Evolutionary conservation across 1,140 invertebrate species (phyloP).

Genomic region (Megalopta genalis): DNA sequence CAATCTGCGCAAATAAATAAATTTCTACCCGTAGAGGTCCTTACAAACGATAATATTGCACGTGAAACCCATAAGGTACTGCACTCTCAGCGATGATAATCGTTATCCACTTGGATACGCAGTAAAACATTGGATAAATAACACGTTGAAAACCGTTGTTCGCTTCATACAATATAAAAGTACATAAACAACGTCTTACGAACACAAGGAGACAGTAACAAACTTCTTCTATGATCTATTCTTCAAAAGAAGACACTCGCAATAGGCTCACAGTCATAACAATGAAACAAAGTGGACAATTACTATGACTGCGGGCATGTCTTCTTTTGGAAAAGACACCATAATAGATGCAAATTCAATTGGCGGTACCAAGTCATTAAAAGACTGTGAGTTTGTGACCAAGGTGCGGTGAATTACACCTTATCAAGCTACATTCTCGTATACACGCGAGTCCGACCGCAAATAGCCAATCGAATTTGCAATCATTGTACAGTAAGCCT

Average conservation of each 20-base stretch:
- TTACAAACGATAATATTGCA: conserved; percentile 66
- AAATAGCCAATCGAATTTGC: not conserved
- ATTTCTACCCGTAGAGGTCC: conserved; percentile 21
- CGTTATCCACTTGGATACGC: conserved; percentile 3
- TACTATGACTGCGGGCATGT: no score
- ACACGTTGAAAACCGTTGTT: not conserved
- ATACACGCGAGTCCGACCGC: not conserved
- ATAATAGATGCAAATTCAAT: not conserved
- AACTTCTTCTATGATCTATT: not conserved
- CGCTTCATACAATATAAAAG: not conserved
- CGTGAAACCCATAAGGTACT: conserved; percentile 47
- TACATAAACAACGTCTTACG: not conserved
- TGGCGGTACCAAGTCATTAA: not conserved
- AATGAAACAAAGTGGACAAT: no score
- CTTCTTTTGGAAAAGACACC: no score
- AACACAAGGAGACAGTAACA: not conserved
- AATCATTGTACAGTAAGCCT: not conserved
- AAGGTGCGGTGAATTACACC: not conserved
- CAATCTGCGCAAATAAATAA: conserved; percentile 34
- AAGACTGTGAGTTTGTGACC: not conserved
- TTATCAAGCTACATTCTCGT: no score
- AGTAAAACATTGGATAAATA: not conserved
- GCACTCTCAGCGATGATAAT: conserved; percentile 36
- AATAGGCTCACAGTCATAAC: no score
- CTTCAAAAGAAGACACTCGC: no score